Conservation (phyloP, 1,140 invertebrate genomes). For the Drosophila rhopaloa region DNA sequence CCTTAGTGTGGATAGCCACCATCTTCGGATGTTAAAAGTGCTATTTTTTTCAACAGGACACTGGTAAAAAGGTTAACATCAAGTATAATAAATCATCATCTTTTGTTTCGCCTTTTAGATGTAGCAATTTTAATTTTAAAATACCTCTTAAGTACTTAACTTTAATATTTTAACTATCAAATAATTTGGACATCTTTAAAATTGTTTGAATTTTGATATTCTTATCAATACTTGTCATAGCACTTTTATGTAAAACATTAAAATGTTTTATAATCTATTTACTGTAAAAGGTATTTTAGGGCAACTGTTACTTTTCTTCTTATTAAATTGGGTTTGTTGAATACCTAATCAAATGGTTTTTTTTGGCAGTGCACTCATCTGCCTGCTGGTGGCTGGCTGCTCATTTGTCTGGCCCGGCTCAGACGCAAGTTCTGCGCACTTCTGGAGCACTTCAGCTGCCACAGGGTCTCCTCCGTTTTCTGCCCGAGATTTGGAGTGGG, state of each 20-base stretch:
- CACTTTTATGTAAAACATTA: too few relatives aligned
- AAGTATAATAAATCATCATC: background rate
- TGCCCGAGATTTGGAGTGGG: constrained; percentile 31
- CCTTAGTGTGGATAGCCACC: constrained; percentile 62
- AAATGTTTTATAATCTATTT: too few relatives aligned
- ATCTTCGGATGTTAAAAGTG: constrained; percentile 7
- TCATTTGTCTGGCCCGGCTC: constrained; percentile 77
- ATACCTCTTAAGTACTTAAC: too few relatives aligned
- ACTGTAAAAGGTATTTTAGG: too few relatives aligned
- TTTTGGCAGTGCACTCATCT: constrained; percentile 49
- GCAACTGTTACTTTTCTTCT: too few relatives aligned
- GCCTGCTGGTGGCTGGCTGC: constrained; percentile 51
- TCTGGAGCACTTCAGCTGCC: constrained; percentile 80
- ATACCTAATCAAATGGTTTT: too few relatives aligned
- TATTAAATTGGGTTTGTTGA: too few relatives aligned
- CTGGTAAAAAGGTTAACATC: constrained; percentile 18
- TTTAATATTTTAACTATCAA: too few relatives aligned
- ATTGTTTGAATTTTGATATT: too few relatives aligned
- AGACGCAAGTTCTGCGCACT: constrained; percentile 81
- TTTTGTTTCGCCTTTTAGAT: background rate
- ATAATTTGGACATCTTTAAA: too few relatives aligned
- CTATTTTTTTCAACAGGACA: constrained; percentile 30
- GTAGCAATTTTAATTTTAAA: too few relatives aligned
- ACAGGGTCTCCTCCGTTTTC: constrained; percentile 46
- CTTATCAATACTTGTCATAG: too few relatives aligned